Conservation (phyloP, 2,888 invertebrate species). For the Clostera curtula region DNA sequence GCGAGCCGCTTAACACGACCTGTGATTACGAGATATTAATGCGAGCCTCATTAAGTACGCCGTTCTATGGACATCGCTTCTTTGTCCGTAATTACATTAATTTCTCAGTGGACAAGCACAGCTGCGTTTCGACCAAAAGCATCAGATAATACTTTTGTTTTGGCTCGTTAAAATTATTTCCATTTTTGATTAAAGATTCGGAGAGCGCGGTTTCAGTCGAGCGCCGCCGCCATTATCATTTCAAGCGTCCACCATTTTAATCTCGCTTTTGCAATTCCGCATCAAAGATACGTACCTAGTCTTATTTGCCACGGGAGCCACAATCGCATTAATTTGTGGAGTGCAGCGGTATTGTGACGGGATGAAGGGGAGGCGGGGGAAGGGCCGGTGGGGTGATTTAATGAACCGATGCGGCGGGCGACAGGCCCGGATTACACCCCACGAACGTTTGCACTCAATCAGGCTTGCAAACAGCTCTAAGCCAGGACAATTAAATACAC, state of each 20-base stretch:
- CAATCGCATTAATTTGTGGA: slow-evolving; percentile 70
- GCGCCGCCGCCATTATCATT: no score
- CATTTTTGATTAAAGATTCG: neutral
- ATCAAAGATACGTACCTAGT: slow-evolving; percentile 32
- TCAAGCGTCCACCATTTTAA: slow-evolving; percentile 9
- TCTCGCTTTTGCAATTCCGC: slow-evolving; percentile 26
- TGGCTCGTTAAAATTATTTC: neutral
- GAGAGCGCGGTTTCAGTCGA: no score
- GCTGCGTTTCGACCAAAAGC: no score
- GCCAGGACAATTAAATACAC: slow-evolving; percentile 69
- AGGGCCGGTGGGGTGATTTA: slow-evolving; percentile 54
- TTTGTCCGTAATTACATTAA: slow-evolving; percentile 15
- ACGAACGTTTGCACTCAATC: slow-evolving; percentile 71
- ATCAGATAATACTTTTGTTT: no score
- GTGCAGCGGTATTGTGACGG: slow-evolving; percentile 51
- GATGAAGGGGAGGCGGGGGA: slow-evolving; percentile 21
- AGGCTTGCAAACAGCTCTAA: slow-evolving; percentile 70
- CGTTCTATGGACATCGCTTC: slow-evolving; percentile 10
- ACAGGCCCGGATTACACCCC: slow-evolving; percentile 70
- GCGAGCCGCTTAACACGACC: slow-evolving; percentile 12
- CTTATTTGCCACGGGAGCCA: slow-evolving; percentile 46
- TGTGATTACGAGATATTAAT: slow-evolving; percentile 16
- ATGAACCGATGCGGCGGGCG: slow-evolving; percentile 68
- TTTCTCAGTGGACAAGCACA: no score
- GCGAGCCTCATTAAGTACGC: slow-evolving; percentile 12